Percentiles rank a stretch among this genome's conserved stretches.
phyloP scores from a whole-genome alignment of 2,113 vertebrate species.

The Alces alces region DNA sequence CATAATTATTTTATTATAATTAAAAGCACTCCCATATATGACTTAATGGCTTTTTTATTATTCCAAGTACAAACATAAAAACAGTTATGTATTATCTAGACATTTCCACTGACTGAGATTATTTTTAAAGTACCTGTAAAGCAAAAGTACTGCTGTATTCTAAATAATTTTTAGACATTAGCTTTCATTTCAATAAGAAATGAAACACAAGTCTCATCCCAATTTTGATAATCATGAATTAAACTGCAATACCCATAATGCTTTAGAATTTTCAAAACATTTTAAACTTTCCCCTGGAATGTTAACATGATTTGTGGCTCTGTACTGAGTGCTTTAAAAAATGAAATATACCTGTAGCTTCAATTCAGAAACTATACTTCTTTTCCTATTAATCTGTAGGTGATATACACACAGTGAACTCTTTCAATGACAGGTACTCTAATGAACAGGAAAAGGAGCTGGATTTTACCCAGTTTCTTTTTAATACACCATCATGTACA shows the following conservation, averaged over 20 bases:
- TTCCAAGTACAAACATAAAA: neutral
- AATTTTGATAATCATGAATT: neutral
- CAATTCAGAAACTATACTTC: neutral
- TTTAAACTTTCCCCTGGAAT: neutral
- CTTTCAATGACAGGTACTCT: neutral
- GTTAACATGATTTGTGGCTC: neutral
- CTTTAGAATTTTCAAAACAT: neutral
- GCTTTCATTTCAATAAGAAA: neutral
- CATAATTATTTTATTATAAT: slow-evolving; percentile 7
- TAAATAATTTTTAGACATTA: neutral
- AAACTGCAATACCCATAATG: neutral
- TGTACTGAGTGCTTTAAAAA: neutral
- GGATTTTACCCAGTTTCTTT: neutral
- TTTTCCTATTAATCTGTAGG: neutral
- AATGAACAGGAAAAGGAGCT: neutral
- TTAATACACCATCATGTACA: neutral
- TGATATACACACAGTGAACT: neutral
- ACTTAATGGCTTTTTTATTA: neutral
- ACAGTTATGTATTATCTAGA: neutral
- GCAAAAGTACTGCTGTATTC: neutral
- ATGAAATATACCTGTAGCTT: neutral
- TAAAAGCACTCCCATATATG: neutral
- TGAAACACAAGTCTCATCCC: neutral
- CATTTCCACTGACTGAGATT: neutral
- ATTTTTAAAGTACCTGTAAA: neutral